These are phyloP conservation scores for Lerista edwardsae DNA, from an alignment of 2,797 vertebrate species.

Conservation along the genomic window DNA sequence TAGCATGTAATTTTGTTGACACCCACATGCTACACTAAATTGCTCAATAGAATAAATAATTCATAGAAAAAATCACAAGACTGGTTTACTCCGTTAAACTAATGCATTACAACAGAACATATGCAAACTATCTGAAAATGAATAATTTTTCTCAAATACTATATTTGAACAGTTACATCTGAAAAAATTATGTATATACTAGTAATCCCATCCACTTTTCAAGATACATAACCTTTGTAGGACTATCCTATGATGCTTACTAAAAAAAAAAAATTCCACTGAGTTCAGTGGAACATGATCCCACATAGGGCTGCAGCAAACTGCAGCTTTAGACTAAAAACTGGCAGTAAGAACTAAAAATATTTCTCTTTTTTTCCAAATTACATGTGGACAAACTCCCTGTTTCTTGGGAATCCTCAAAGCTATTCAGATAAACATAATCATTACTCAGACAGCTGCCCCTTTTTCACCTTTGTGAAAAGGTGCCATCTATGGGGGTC, in stretches of 20 bases:
- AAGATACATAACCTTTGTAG: constrained; percentile 5
- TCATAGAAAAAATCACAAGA: constrained; percentile 28
- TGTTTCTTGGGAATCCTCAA: background rate
- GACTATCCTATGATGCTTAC: background rate
- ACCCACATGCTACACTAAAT: constrained; percentile 38
- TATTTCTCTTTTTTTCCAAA: constrained; percentile 6
- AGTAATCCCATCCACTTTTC: constrained; percentile 6
- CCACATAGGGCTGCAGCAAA: background rate
- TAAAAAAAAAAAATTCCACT: background rate
- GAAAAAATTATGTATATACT: constrained; percentile 26
- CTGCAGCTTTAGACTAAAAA: background rate
- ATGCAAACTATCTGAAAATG: constrained; percentile 29
- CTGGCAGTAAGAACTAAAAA: constrained; percentile 36
- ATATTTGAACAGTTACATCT: constrained; percentile 29
- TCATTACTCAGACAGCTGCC: background rate
- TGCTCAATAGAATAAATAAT: constrained; percentile 49
- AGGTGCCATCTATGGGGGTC: background rate
- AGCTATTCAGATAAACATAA: background rate
- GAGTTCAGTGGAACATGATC: background rate
- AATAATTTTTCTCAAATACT: background rate
- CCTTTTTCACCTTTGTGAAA: background rate
- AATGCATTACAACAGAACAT: constrained; percentile 48
- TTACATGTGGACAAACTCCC: constrained; percentile 12
- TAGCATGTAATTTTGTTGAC: constrained; percentile 28
- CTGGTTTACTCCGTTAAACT: constrained; percentile 14